A percentile compares a stretch with the other conserved stretches of the same genome.
phyloP scores from a whole-genome alignment of 2,113 vertebrate genomes.

The Phocoena phocoena region DNA sequence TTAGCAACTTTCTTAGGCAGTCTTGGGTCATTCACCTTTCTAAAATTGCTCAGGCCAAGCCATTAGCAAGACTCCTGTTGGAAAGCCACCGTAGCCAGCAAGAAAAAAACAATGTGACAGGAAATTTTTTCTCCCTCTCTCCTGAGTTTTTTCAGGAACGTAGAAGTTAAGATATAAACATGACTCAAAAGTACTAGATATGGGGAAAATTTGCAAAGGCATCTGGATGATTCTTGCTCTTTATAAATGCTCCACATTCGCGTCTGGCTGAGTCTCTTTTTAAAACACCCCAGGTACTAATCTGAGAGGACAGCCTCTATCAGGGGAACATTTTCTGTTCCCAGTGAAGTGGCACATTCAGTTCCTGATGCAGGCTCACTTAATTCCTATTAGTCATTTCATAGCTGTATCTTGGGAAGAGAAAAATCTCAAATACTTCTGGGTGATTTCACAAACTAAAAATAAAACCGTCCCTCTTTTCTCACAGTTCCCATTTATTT shows the following conservation, averaged over 20 bases:
- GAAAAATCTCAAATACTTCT: constrained; percentile 54
- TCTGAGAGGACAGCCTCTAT: constrained; percentile 41
- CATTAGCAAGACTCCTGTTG: not conserved
- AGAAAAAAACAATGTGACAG: not conserved
- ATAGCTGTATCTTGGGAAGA: constrained; percentile 61
- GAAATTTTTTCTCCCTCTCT: not conserved
- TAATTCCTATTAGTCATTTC: constrained; percentile 67
- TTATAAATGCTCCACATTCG: not conserved
- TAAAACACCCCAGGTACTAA: constrained; percentile 26
- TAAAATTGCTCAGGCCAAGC: not conserved
- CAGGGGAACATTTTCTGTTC: constrained; percentile 37
- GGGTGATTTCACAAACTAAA: constrained; percentile 64
- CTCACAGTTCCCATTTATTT: constrained; percentile 50
- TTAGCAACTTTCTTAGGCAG: not conserved
- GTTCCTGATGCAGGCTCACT: constrained; percentile 44
- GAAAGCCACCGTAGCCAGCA: not conserved
- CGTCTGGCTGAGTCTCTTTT: constrained; percentile 27
- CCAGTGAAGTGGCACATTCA: constrained; percentile 59
- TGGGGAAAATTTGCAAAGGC: not conserved
- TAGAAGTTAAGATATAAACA: constrained; percentile 31
- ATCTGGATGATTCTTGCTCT: not conserved
- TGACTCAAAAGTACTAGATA: constrained; percentile 18
- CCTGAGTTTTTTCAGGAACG: constrained; percentile 29
- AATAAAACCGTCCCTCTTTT: constrained; percentile 52
- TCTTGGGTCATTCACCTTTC: not conserved